phyloP scores from a whole-genome alignment of 2,797 vertebrate species.

The Cryptoprocta ferox region DNA sequence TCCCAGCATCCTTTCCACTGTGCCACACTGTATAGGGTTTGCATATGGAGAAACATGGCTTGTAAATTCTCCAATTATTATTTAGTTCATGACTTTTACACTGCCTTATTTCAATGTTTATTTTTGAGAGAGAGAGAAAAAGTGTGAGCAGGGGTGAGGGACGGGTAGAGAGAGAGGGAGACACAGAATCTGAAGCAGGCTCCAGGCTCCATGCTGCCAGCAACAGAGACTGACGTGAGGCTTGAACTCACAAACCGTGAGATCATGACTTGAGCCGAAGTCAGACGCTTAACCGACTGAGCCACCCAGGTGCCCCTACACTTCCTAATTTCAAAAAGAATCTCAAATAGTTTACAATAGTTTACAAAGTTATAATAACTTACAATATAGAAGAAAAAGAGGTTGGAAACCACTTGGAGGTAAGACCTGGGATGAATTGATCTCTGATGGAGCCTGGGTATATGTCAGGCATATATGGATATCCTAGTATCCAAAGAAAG shows the following conservation, averaged over 20 bases:
- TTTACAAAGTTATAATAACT: background rate
- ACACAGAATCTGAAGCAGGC: no score
- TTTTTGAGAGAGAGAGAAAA: no score
- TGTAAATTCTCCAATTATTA: background rate
- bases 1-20: background rate
- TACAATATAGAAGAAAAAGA: background rate
- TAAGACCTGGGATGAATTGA: background rate
- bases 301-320: no score
- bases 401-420: background rate
- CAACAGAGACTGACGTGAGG: no score
- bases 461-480: no score
- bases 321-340: background rate
- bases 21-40: background rate
- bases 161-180: no score
- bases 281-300: no score
- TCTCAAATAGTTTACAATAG: background rate
- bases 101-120: background rate
- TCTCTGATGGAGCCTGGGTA: background rate
- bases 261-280: no score
- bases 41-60: background rate
- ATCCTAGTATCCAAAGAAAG: background rate
- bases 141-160: no score
- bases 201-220: no score
- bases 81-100: conserved; percentile 37
- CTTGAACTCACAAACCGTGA: no score